These are phyloP conservation scores for Tinamus guttatus DNA, from an alignment of 2,113 vertebrate species.

Conservation along the genomic window DNA sequence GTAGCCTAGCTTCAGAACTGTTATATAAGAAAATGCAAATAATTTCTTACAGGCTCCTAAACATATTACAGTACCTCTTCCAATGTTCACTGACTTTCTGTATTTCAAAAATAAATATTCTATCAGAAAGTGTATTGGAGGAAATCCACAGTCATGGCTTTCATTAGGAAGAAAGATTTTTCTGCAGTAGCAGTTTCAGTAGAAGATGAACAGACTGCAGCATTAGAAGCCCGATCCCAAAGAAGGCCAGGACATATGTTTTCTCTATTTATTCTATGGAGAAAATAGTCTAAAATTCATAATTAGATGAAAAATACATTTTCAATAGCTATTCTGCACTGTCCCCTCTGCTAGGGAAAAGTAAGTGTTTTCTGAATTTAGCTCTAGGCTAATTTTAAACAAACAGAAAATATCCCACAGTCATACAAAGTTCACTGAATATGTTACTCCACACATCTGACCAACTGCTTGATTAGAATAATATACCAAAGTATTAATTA, in stretches of 20 bases:
- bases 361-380: background rate
- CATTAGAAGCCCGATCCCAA: background rate
- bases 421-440: background rate
- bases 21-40: background rate
- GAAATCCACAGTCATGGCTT: background rate
- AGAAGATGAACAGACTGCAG: background rate
- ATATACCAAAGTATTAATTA: background rate
- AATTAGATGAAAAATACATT: background rate
- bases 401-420: background rate
- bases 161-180: background rate
- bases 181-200: background rate
- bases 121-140: background rate
- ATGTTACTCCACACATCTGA: background rate
- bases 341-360: background rate
- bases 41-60: background rate
- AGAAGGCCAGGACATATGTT: background rate
- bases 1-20: background rate
- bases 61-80: background rate
- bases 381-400: background rate
- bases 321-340: background rate
- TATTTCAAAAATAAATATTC: conserved; percentile 17
- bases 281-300: background rate
- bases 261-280: background rate
- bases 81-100: background rate
- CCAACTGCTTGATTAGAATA: background rate